phyloP scores from a whole-genome alignment of 2,888 invertebrate species.

The Drosophila setosimentum region DNA sequence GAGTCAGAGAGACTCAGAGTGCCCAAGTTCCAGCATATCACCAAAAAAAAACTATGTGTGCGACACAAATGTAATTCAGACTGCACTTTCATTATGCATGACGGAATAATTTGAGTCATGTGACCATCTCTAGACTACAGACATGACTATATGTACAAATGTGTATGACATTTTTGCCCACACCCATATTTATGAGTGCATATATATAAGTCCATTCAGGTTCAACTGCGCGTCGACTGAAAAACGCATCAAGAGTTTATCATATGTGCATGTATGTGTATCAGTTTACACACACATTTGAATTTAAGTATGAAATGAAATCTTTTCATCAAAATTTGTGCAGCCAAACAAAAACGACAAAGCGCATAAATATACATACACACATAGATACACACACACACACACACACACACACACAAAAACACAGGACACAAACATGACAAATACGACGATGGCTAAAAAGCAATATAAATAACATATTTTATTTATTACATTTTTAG shows the following conservation, averaged over 20 bases:
- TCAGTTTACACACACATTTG: slow-evolving; percentile 25
- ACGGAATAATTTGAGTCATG: slow-evolving; percentile 51
- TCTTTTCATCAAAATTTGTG: slow-evolving; percentile 71
- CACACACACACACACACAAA: slow-evolving; percentile 7
- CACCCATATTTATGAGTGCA: not conserved
- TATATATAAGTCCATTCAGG: slow-evolving; percentile 28
- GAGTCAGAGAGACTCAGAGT: slow-evolving; percentile 1
- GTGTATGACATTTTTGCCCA: not conserved
- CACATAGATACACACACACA: slow-evolving; percentile 9
- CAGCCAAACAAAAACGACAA: slow-evolving; percentile 67
- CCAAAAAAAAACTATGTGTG: not conserved
- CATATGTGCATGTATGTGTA: slow-evolving; percentile 16
- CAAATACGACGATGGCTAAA: slow-evolving; percentile 55
- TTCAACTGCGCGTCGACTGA: slow-evolving; percentile 51
- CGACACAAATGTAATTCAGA: slow-evolving; percentile 47
- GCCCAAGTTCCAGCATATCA: not conserved
- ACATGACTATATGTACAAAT: not conserved
- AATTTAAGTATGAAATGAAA: slow-evolving; percentile 49
- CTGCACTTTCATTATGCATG: slow-evolving; percentile 53
- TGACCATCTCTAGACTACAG: slow-evolving; percentile 49
- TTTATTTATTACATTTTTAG: slow-evolving; percentile 78
- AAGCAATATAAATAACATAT: slow-evolving; percentile 79
- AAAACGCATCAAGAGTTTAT: slow-evolving; percentile 56
- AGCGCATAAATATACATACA: slow-evolving; percentile 56
- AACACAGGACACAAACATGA: slow-evolving; percentile 14